phyloP scores from a whole-genome alignment of 2,888 invertebrate species.

The Erpobdella octoculata region DNA sequence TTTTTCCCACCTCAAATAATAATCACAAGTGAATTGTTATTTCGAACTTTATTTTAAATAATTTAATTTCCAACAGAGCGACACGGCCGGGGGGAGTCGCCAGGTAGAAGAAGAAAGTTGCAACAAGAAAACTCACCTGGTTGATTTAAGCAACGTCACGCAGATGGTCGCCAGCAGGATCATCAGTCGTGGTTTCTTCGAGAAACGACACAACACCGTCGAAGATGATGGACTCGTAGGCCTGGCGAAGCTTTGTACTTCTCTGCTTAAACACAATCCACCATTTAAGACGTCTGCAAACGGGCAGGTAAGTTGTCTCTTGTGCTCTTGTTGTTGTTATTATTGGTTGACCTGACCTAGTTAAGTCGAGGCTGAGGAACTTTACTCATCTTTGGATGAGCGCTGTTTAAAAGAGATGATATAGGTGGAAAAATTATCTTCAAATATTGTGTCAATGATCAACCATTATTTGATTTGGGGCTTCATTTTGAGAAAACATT shows the following conservation, averaged over 20 bases:
- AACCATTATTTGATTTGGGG: too few species aligned
- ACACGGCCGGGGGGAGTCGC: background rate
- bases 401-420: too few species aligned
- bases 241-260: constrained; percentile 74
- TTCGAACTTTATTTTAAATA: background rate
- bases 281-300: constrained; percentile 73
- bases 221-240: constrained; percentile 87
- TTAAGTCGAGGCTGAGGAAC: too few species aligned
- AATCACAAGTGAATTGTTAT: too few species aligned
- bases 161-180: constrained; percentile 67
- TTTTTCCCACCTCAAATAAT: too few species aligned
- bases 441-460: too few species aligned
- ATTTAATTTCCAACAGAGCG: background rate
- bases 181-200: constrained; percentile 70
- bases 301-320: constrained; percentile 59
- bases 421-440: too few species aligned
- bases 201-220: constrained; percentile 69
- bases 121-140: constrained; percentile 39
- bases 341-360: too few species aligned
- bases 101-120: background rate
- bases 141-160: constrained; percentile 66
- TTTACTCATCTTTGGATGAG: too few species aligned
- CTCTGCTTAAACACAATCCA: constrained; percentile 78
- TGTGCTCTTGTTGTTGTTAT: too few species aligned
- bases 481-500: too few species aligned